Evolutionary conservation across 2,113 vertebrate species (phyloP), one percentile per base, ranked within the genome.

Genomic region (Siphamia tubifer): DNA sequence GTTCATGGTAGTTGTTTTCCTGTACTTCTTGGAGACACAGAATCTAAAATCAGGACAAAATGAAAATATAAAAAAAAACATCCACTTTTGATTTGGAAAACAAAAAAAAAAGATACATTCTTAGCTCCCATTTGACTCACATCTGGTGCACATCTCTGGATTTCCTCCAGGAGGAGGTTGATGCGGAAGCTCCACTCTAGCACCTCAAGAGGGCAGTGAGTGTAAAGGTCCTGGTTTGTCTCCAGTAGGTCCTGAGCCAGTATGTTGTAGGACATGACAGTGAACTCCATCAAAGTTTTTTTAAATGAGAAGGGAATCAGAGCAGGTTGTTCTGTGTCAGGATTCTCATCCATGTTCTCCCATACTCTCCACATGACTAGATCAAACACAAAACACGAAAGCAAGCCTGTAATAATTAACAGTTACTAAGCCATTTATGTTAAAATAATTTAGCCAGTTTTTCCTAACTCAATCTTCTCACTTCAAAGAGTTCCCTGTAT

Each of bases 21-120:
- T 99, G 96, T 45, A 96, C 96, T 69, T 99, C 97, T 86, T 99
- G 97, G 35, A 99, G 95, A 93, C 97, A 99, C 45, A 98, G 78
- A 89, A 99, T 94, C 97, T 99, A 79, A 38, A 56, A 3, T 54
- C 8, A 49, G 0, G 23, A 60, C 2, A 63, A 5, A 38, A 8
- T 16, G 6, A 30, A 9, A 30, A 30, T 6, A 30, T 7, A 30
- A 7, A 30, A n/a, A n/a, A n/a, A n/a, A 9, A 43, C n/a, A n/a
- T n/a, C n/a, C n/a, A n/a, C n/a, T n/a, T n/a, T n/a, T n/a, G n/a
- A n/a, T n/a, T n/a, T n/a, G n/a, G n/a, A n/a, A n/a, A n/a, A n/a
- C n/a, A n/a, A n/a, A n/a, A n/a, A n/a, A n/a, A n/a, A n/a, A n/a
- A n/a, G n/a, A n/a, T n/a, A n/a, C n/a, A n/a, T n/a, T n/a, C n/a